Conservation (phyloP, 2,797 vertebrate species). For the Triplophysa bombifrons region DNA sequence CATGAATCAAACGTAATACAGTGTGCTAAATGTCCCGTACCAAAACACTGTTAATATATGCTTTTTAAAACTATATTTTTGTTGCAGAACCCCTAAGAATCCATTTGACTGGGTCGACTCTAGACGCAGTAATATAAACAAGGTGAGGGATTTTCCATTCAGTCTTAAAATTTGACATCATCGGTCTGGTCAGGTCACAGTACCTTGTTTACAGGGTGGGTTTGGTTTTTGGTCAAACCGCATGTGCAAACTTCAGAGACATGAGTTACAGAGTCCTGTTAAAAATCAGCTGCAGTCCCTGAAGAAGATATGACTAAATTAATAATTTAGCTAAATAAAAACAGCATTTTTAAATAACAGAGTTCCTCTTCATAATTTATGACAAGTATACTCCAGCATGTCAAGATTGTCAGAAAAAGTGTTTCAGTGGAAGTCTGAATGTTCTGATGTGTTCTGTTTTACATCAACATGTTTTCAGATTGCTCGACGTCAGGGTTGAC, state of each 20-base stretch:
- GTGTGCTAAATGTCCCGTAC: background rate
- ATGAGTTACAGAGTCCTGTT: background rate
- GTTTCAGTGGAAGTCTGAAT: background rate
- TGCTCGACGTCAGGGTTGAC: background rate
- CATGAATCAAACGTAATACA: background rate
- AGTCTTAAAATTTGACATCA: background rate
- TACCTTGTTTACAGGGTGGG: background rate
- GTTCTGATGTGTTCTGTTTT: background rate
- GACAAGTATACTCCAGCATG: background rate
- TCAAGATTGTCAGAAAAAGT: conserved; percentile 2
- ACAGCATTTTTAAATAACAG: conserved; percentile 1
- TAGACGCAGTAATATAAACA: background rate
- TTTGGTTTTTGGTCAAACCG: background rate
- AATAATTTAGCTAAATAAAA: conserved; percentile 5
- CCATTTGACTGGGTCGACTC: background rate
- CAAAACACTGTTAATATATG: background rate
- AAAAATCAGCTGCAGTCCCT: background rate
- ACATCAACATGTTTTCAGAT: background rate
- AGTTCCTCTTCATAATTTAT: background rate
- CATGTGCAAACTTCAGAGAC: background rate
- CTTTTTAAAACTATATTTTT: background rate
- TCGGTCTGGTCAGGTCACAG: background rate
- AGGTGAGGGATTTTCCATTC: background rate
- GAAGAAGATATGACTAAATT: background rate
- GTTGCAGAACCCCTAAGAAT: background rate